These are phyloP conservation scores for Spinus pinus DNA, from an alignment of 2,797 vertebrate genomes.

Conservation along the genomic window DNA sequence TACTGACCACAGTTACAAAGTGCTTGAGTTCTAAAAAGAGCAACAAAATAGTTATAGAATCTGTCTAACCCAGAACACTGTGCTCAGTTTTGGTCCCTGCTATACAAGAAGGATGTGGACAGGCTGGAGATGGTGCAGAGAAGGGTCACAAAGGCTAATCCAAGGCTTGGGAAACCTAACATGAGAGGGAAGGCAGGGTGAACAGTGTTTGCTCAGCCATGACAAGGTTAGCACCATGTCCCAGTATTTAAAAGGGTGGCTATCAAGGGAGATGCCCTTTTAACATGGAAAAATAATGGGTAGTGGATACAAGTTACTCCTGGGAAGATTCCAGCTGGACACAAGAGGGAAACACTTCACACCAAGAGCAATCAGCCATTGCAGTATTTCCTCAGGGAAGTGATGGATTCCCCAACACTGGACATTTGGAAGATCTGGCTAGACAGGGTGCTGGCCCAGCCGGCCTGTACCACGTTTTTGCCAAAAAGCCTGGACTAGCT, in stretches of 20 bases:
- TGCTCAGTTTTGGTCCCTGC: neutral
- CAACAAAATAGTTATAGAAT: neutral
- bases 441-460: neutral
- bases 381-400: neutral
- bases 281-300: neutral
- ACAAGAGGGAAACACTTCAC: neutral
- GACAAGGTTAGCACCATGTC: neutral
- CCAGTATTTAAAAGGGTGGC: neutral
- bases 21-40: neutral
- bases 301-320: neutral
- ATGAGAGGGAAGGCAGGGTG: neutral
- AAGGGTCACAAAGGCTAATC: neutral
- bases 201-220: neutral
- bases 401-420: neutral
- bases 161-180: neutral
- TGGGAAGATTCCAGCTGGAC: rapidly evolving
- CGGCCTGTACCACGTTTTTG: neutral
- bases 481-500: neutral
- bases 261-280: neutral
- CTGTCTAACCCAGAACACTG: neutral
- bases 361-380: neutral
- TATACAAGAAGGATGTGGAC: neutral
- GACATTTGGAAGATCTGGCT: neutral
- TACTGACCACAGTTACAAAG: neutral
- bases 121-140: neutral